Conservation (phyloP, 2,888 invertebrate genomes). For the Eupithecia exiguata region DNA sequence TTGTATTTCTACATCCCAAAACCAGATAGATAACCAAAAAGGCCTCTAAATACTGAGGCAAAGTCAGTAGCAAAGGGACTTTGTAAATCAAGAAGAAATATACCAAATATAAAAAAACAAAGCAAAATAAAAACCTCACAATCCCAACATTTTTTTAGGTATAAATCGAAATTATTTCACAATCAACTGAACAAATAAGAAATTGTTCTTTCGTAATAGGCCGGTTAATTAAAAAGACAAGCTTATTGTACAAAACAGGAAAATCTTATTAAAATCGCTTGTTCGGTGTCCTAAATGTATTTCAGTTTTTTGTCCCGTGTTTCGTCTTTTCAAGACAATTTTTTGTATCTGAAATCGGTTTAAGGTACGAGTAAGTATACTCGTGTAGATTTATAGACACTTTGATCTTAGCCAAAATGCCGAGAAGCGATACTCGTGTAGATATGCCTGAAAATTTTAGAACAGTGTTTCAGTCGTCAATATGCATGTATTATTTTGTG, state of each 20-base stretch:
- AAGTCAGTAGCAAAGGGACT: too few species aligned
- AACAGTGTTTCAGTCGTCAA: background rate
- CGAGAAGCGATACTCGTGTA: too few species aligned
- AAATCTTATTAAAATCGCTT: conserved; percentile 16
- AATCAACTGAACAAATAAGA: background rate
- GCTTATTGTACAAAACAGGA: conserved; percentile 7
- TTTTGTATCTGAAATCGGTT: too few species aligned
- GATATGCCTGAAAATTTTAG: background rate
- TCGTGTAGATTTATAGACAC: too few species aligned
- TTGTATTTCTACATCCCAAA: background rate
- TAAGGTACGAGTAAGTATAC: too few species aligned
- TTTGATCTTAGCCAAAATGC: too few species aligned
- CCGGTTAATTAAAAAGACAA: conserved; percentile 13
- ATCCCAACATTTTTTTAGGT: background rate
- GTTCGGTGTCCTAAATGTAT: conserved; percentile 14
- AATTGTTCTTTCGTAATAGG: background rate
- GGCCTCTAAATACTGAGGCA: background rate
- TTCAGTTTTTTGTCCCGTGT: conserved; percentile 1
- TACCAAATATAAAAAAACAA: background rate
- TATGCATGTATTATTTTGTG: too few species aligned
- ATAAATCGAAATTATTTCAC: background rate
- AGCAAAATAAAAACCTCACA: background rate
- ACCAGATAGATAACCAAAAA: background rate
- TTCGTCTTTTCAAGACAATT: background rate
- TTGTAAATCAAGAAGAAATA: too few species aligned